phyloP scores from a whole-genome alignment of 2,113 vertebrate species.

The Vidua chalybeata region DNA sequence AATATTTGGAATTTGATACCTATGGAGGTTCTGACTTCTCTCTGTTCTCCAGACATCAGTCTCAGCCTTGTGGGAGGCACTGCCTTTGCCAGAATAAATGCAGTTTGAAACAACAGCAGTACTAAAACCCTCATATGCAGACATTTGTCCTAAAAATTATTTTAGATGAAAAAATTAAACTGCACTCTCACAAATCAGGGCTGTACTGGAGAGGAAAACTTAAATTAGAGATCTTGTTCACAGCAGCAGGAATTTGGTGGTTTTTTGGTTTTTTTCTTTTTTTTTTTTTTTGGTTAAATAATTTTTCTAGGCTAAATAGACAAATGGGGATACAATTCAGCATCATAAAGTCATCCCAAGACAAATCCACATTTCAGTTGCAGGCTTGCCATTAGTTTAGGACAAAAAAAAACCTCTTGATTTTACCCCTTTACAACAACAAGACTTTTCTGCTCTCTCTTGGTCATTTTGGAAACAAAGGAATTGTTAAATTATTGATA shows the following conservation, averaged over 20 bases:
- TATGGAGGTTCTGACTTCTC: background rate
- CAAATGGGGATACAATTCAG: background rate
- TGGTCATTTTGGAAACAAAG: background rate
- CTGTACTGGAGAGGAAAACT: background rate
- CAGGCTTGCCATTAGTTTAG: background rate
- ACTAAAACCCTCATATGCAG: background rate
- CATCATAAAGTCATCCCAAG: background rate
- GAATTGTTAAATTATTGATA: background rate
- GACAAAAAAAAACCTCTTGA: background rate
- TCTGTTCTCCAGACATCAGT: background rate
- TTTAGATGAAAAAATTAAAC: background rate
- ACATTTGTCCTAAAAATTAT: background rate
- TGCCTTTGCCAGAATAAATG: background rate
- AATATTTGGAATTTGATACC: slow-evolving; percentile 17
- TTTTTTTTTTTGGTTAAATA: background rate
- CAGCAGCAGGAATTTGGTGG: background rate
- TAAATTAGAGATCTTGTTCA: background rate
- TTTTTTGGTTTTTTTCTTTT: too few species aligned
- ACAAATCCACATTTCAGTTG: background rate
- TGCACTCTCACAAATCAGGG: background rate
- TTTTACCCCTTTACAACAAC: background rate
- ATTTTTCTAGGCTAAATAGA: background rate
- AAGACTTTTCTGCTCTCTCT: background rate
- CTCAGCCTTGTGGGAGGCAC: background rate
- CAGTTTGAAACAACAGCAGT: background rate